These are phyloP conservation scores for Periophthalmus modestus DNA, from an alignment of 2,113 vertebrate species.

Conservation along the genomic window DNA sequence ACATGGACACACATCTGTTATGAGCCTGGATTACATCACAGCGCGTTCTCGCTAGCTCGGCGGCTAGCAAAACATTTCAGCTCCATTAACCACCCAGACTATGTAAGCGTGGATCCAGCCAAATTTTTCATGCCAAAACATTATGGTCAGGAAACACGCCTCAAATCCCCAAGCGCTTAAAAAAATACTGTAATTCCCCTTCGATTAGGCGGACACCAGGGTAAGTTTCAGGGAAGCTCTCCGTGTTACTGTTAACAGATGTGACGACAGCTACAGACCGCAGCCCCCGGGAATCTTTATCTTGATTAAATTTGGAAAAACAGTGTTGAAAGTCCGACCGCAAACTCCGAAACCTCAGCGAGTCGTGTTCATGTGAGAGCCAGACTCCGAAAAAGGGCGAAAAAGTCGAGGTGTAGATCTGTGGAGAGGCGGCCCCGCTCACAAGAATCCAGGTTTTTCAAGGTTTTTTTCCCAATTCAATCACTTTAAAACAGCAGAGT, in stretches of 20 bases:
- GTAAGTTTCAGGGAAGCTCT: slow-evolving; percentile 28
- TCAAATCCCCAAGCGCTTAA: slow-evolving; percentile 55
- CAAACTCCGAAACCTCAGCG: neutral
- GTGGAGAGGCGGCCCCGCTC: too few species aligned
- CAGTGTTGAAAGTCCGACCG: slow-evolving; percentile 4
- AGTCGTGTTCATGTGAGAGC: neutral
- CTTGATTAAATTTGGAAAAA: slow-evolving; percentile 10
- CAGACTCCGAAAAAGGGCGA: too few species aligned
- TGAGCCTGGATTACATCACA: slow-evolving; percentile 69
- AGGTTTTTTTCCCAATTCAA: too few species aligned
- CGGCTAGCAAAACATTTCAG: slow-evolving; percentile 74
- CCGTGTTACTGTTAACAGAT: slow-evolving; percentile 30
- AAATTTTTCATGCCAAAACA: slow-evolving; percentile 50
- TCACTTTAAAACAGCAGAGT: too few species aligned
- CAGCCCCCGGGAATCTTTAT: slow-evolving; percentile 9
- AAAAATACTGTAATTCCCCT: slow-evolving; percentile 51
- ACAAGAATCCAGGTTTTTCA: too few species aligned
- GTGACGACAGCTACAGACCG: slow-evolving; percentile 20
- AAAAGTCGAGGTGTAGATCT: too few species aligned
- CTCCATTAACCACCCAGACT: slow-evolving; percentile 68
- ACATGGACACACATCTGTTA: slow-evolving; percentile 46
- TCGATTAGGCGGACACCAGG: slow-evolving; percentile 52
- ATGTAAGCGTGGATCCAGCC: slow-evolving; percentile 43
- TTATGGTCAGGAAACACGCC: slow-evolving; percentile 64
- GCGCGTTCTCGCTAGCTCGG: slow-evolving; percentile 57